These are phyloP conservation scores for Nephrotoma appendiculata DNA, from an alignment of 2,888 invertebrate species.

Conservation along the genomic window DNA sequence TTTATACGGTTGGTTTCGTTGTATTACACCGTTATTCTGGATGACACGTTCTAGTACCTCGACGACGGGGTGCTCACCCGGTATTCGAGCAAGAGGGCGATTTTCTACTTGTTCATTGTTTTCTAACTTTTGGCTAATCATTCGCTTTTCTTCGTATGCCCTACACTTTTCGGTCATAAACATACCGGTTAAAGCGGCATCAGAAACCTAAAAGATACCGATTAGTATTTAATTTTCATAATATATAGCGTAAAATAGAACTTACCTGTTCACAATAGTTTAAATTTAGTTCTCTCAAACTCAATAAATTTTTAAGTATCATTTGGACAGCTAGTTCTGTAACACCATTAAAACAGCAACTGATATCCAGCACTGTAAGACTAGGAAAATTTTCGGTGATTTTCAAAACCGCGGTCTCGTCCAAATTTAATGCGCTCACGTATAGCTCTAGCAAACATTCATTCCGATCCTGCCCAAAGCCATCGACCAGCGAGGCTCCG, in stretches of 20 bases:
- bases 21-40: conserved; percentile 12
- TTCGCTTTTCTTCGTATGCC: conserved; percentile 16
- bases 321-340: conserved; percentile 53
- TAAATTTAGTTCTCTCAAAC: conserved; percentile 43
- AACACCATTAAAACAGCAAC: conserved; percentile 54
- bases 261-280: conserved; percentile 47
- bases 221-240: neutral
- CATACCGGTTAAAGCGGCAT: conserved; percentile 56
- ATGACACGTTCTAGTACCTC: neutral
- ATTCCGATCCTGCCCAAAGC: conserved; percentile 40
- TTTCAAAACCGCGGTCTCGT: conserved; percentile 43
- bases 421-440: conserved; percentile 43
- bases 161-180: conserved; percentile 32
- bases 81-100: neutral
- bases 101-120: conserved; percentile 11
- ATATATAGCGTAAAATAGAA: neutral
- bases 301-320: conserved; percentile 46
- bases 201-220: conserved; percentile 32
- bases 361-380: conserved; percentile 44
- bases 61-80: neutral
- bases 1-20: conserved; percentile 13
- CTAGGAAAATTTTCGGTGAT: conserved; percentile 43
- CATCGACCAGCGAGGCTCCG: conserved; percentile 43
- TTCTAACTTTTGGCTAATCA: conserved; percentile 12
- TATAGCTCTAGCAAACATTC: conserved; percentile 37